A percentile compares a stretch with the other conserved stretches of the same genome.
phyloP scores from a whole-genome alignment of 2,113 vertebrate species.

The Corythornis cristatus region DNA sequence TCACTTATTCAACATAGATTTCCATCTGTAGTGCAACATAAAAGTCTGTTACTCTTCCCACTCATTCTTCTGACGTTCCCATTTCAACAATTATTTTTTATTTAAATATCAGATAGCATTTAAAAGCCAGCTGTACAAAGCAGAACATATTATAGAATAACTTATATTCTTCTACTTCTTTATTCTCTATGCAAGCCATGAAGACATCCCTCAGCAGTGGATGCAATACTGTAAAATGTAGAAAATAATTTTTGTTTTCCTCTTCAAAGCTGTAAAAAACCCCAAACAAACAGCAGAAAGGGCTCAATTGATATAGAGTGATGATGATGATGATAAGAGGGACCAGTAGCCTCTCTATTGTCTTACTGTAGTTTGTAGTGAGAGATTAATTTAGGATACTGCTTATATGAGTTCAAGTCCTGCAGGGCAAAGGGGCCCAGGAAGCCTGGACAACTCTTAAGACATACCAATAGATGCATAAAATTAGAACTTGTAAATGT shows the following conservation, averaged over 20 bases:
- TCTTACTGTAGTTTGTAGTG: not conserved
- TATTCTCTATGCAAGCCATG: not conserved
- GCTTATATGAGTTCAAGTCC: not conserved
- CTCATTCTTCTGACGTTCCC: not conserved
- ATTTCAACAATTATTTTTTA: constrained; percentile 6
- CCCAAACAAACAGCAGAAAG: not conserved
- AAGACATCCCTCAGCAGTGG: not conserved
- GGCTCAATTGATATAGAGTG: not conserved
- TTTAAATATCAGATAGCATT: not conserved
- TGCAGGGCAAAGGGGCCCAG: too few relatives aligned
- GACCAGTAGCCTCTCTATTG: not conserved
- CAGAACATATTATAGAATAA: not conserved
- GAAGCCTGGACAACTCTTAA: too few relatives aligned
- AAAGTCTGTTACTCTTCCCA: not conserved
- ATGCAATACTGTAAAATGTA: not conserved
- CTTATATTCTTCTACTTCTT: not conserved
- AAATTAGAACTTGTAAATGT: not conserved
- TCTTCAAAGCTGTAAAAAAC: not conserved
- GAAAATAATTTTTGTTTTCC: not conserved
- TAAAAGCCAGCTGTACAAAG: not conserved
- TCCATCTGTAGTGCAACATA: not conserved
- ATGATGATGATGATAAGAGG: not conserved
- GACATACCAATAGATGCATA: not conserved
- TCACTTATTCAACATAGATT: not conserved
- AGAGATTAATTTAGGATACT: not conserved